A percentile compares a stretch with the other conserved stretches of the same genome.
Evolutionary conservation across 2,113 vertebrate species (phyloP).

Genomic region (Oplegnathus fasciatus): DNA sequence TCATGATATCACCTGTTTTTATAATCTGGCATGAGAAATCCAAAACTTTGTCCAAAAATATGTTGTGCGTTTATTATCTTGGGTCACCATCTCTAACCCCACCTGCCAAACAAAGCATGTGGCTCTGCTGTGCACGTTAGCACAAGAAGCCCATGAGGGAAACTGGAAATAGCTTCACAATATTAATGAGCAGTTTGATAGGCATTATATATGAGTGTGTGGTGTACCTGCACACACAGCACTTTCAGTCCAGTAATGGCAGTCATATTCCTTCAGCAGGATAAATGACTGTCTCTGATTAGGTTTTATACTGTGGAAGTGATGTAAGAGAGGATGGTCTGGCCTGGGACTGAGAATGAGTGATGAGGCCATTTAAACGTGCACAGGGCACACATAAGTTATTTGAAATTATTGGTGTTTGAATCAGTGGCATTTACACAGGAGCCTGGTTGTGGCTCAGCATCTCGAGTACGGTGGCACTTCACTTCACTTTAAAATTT

Average conservation of each 20-base stretch:
- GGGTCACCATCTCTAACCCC: conserved; percentile 28
- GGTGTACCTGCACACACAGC: conserved; percentile 70
- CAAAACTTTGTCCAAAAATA: neutral
- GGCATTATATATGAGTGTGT: conserved; percentile 61
- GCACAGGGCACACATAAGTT: conserved; percentile 62
- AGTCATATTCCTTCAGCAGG: conserved; percentile 56
- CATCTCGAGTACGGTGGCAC: conserved; percentile 1
- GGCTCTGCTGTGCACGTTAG: conserved; percentile 10
- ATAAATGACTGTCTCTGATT: conserved; percentile 67
- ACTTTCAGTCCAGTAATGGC: conserved; percentile 62
- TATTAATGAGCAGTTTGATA: conserved; percentile 76
- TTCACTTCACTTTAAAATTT: conserved; percentile 31
- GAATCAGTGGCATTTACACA: conserved; percentile 66
- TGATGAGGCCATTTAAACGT: conserved; percentile 63
- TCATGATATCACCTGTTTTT: neutral
- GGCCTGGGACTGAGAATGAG: conserved; percentile 55
- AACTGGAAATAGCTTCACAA: conserved; percentile 52
- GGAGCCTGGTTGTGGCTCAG: conserved; percentile 40
- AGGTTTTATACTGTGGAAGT: conserved; percentile 52
- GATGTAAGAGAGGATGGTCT: conserved; percentile 60
- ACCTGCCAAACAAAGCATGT: conserved; percentile 35
- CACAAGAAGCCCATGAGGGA: neutral
- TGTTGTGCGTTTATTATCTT: neutral
- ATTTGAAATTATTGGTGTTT: conserved; percentile 67
- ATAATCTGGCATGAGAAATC: neutral